A percentile compares a stretch with the other conserved stretches of the same genome.
Evolutionary conservation across 1,140 invertebrate species (phyloP).

Genomic region (Nasonia vitripennis): DNA sequence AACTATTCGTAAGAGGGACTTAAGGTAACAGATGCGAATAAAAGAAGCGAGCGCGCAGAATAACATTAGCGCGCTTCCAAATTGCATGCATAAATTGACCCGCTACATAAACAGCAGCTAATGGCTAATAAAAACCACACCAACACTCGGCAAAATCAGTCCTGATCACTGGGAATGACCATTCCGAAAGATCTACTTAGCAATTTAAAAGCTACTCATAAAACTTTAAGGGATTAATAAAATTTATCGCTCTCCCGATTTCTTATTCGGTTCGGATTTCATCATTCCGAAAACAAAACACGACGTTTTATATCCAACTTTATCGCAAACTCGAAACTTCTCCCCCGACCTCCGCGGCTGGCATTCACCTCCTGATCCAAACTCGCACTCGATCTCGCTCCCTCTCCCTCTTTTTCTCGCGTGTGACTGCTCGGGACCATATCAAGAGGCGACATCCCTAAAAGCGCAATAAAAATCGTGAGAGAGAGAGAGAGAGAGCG

Average conservation of each 20-base stretch:
- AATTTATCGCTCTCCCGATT: not conserved
- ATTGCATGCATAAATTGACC: not conserved
- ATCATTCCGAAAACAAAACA: not conserved
- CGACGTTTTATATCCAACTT: not conserved
- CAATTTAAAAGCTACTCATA: not conserved
- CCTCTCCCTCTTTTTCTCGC: not conserved
- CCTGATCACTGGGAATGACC: not conserved
- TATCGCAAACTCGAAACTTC: not conserved
- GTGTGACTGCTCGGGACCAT: not conserved
- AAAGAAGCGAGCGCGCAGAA: not conserved
- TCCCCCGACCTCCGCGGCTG: not conserved
- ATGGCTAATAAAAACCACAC: not conserved
- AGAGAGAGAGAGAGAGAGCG: not conserved
- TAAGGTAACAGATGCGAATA: too few relatives aligned
- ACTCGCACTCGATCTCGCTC: not conserved
- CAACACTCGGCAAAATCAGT: not conserved
- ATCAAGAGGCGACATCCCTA: conserved; percentile 7
- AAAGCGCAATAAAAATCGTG: conserved; percentile 13
- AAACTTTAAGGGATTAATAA: not conserved
- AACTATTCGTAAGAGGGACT: too few relatives aligned
- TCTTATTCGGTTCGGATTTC: not conserved
- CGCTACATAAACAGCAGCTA: not conserved
- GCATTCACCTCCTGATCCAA: not conserved
- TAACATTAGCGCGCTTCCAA: not conserved
- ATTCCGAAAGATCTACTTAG: not conserved